Conservation (phyloP, 2,888 invertebrate genomes). For the Unio pictorum region DNA sequence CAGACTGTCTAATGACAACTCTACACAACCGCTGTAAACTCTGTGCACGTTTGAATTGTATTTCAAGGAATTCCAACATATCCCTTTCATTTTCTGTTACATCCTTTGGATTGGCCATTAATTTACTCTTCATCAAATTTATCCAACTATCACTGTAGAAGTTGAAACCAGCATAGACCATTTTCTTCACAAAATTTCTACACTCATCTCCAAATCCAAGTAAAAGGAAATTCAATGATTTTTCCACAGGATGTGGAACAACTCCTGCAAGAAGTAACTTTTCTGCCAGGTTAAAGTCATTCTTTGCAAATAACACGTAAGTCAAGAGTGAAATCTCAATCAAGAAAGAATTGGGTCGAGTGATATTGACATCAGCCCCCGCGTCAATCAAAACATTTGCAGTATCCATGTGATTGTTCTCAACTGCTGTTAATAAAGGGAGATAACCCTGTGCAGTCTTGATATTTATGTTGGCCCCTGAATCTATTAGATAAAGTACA, state of each 20-base stretch:
- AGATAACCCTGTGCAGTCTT: slow-evolving; percentile 18
- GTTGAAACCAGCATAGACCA: slow-evolving; percentile 16
- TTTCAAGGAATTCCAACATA: slow-evolving; percentile 13
- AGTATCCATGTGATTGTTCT: slow-evolving; percentile 15
- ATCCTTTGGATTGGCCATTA: background rate
- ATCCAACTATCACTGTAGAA: slow-evolving; percentile 18
- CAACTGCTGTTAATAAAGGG: slow-evolving; percentile 19
- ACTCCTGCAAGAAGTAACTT: slow-evolving; percentile 14
- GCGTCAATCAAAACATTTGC: slow-evolving; percentile 11
- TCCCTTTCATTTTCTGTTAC: slow-evolving; percentile 10
- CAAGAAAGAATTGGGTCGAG: slow-evolving; percentile 18
- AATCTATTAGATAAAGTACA: slow-evolving; percentile 11
- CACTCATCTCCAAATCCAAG: slow-evolving; percentile 8
- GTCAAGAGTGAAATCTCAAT: slow-evolving; percentile 19
- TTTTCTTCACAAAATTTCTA: slow-evolving; percentile 13
- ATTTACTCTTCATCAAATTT: slow-evolving; percentile 6
- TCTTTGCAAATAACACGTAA: slow-evolving; percentile 17
- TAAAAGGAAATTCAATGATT: slow-evolving; percentile 14
- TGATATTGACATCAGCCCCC: slow-evolving; percentile 22
- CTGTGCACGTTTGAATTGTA: slow-evolving; percentile 5
- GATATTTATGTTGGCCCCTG: slow-evolving; percentile 15
- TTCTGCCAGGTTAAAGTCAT: slow-evolving; percentile 15
- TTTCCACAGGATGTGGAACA: slow-evolving; percentile 14
- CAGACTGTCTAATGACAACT: slow-evolving; percentile 9
- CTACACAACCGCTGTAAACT: slow-evolving; percentile 10